These are phyloP conservation scores for Ophion slaviceki DNA, from an alignment of 2,888 invertebrate species.

Conservation along the genomic window DNA sequence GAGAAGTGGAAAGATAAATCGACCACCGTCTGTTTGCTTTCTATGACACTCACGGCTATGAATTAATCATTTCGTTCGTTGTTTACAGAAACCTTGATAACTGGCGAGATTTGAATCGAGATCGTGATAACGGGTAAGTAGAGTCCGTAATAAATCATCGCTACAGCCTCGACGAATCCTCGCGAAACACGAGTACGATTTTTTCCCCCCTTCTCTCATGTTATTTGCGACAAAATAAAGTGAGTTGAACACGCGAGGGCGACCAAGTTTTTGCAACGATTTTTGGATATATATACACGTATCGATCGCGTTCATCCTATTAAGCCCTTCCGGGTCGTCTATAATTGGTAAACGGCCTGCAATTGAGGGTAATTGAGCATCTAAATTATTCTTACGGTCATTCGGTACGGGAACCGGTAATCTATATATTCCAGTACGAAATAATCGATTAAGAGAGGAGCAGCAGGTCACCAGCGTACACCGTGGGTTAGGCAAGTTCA, in stretches of 20 bases:
- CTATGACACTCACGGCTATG: neutral
- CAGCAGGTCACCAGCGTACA: constrained; percentile 37
- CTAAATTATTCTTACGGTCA: constrained; percentile 52
- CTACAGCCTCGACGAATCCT: constrained; percentile 18
- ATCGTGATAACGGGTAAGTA: constrained; percentile 69
- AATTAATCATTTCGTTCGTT: neutral
- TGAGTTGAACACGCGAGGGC: constrained; percentile 27
- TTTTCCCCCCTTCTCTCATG: neutral
- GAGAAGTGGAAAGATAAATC: too few relatives aligned
- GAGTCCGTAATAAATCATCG: neutral
- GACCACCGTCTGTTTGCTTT: neutral
- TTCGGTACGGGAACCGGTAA: constrained; percentile 27
- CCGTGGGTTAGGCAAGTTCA: neutral
- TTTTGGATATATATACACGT: constrained; percentile 12
- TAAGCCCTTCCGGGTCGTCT: constrained; percentile 42
- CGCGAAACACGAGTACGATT: constrained; percentile 12
- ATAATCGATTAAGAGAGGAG: constrained; percentile 38
- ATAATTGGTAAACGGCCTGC: constrained; percentile 50
- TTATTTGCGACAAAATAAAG: constrained; percentile 32
- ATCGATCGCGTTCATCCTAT: constrained; percentile 20
- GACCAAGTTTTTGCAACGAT: constrained; percentile 18
- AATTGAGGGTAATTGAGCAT: constrained; percentile 52
- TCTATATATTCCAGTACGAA: constrained; percentile 12
- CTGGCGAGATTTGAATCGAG: constrained; percentile 69
- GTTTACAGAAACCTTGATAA: constrained; percentile 58